Percentiles rank a stretch among this genome's conserved stretches.
Evolutionary conservation across 2,888 invertebrate genomes (phyloP).

Genomic region (Tenodera sinensis): DNA sequence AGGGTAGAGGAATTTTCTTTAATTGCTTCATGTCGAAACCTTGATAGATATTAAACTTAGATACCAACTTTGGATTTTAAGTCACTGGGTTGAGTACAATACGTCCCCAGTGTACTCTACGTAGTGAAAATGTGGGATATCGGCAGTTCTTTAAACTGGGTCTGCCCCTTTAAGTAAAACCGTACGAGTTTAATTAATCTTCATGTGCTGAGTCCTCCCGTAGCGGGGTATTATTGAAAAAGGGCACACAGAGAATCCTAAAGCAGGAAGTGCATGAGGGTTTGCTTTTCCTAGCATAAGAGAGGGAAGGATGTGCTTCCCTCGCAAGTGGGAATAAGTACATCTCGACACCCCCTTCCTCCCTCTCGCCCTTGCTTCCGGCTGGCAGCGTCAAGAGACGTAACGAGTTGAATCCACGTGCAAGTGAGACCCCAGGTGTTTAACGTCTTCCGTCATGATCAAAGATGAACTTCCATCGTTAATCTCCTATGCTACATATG

Average conservation of each 20-base stretch:
- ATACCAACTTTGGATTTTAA: no score
- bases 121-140: no score
- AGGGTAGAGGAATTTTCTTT: no score
- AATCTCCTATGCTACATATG: not conserved
- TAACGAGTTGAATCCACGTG: not conserved
- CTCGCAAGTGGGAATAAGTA: not conserved
- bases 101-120: no score
- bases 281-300: not conserved
- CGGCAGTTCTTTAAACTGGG: no score
- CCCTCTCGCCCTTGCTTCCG: no score
- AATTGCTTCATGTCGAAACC: no score
- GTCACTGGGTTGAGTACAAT: no score
- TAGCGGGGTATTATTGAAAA: not conserved
- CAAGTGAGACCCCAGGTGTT: not conserved
- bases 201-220: no score
- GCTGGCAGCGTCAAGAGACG: not conserved
- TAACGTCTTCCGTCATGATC: not conserved
- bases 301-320: not conserved
- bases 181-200: no score
- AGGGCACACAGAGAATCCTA: not conserved
- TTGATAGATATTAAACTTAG: no score
- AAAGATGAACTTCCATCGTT: not conserved
- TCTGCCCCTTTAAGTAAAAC: no score
- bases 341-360: not conserved
- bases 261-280: not conserved